These are phyloP conservation scores for Lasiurus borealis DNA, from an alignment of 2,113 vertebrate species.

Conservation along the genomic window DNA sequence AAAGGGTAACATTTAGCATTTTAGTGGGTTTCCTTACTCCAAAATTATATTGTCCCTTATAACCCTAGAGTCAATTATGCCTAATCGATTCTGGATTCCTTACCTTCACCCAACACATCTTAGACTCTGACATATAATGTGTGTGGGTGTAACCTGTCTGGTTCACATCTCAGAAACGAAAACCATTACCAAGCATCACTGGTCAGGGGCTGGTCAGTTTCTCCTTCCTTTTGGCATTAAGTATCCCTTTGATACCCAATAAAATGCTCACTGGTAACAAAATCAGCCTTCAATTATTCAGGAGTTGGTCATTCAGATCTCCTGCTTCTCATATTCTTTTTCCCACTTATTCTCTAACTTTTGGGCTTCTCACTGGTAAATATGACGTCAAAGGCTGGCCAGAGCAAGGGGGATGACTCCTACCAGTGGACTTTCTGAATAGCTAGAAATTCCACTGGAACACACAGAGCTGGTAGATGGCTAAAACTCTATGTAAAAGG, in stretches of 20 bases:
- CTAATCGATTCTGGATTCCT: neutral
- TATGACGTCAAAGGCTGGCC: neutral
- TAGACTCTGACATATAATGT: neutral
- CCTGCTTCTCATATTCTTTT: neutral
- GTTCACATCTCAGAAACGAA: neutral
- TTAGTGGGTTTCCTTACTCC: conserved; percentile 18
- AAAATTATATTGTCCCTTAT: neutral
- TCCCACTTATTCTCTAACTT: neutral
- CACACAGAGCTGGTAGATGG: neutral
- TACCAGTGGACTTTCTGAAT: neutral
- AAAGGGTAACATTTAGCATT: neutral
- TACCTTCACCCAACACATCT: neutral
- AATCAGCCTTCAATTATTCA: conserved; percentile 37
- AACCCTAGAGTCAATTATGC: neutral
- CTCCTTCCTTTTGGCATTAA: neutral
- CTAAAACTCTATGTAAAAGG: neutral
- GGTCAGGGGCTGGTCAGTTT: neutral
- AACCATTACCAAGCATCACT: neutral
- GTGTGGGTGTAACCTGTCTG: neutral
- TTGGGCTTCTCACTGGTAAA: neutral
- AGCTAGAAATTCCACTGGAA: neutral
- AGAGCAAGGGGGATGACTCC: neutral
- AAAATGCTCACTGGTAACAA: conserved; percentile 37
- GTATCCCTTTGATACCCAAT: neutral
- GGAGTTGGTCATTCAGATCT: neutral